Conservation (phyloP, 1,140 invertebrate species). For the Drosophila persimilis region DNA sequence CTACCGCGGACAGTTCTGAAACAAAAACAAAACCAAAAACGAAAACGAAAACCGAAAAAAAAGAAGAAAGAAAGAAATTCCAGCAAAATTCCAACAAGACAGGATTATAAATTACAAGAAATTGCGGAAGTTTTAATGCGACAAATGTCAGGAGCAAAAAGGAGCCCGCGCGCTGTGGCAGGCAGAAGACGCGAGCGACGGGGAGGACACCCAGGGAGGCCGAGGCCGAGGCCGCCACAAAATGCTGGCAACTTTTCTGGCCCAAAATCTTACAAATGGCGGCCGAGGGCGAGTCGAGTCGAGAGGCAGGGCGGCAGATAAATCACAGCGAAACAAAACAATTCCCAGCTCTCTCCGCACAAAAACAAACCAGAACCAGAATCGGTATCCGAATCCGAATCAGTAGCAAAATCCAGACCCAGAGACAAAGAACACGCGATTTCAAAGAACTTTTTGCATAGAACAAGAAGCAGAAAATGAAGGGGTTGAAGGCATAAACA, state of each 20-base stretch:
- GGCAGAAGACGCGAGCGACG: conserved; percentile 52
- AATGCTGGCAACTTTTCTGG: conserved; percentile 68
- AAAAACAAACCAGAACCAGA: conserved; percentile 38
- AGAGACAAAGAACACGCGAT: conserved; percentile 55
- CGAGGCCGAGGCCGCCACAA: not conserved
- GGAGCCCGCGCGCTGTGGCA: conserved; percentile 51
- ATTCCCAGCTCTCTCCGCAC: conserved; percentile 41
- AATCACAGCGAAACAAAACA: conserved; percentile 74
- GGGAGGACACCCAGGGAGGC: conserved; percentile 9
- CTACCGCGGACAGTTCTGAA: conserved; percentile 36
- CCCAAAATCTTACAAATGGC: conserved; percentile 79
- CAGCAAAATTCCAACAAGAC: conserved; percentile 64
- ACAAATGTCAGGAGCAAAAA: conserved; percentile 70
- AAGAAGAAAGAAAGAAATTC: conserved; percentile 15
- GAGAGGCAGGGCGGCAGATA: conserved; percentile 56
- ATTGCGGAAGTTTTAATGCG: conserved; percentile 78
- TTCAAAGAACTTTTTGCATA: conserved; percentile 52
- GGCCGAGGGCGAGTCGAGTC: conserved; percentile 33
- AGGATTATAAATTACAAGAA: conserved; percentile 79
- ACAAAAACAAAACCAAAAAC: conserved; percentile 33
- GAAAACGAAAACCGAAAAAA: conserved; percentile 12
- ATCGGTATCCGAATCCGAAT: conserved; percentile 39
- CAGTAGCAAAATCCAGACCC: conserved; percentile 13
- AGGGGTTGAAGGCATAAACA: conserved; percentile 61
- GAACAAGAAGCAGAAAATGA: conserved; percentile 18